phyloP scores from a whole-genome alignment of 2,797 vertebrate species.

The Rhinichthys osculus region DNA sequence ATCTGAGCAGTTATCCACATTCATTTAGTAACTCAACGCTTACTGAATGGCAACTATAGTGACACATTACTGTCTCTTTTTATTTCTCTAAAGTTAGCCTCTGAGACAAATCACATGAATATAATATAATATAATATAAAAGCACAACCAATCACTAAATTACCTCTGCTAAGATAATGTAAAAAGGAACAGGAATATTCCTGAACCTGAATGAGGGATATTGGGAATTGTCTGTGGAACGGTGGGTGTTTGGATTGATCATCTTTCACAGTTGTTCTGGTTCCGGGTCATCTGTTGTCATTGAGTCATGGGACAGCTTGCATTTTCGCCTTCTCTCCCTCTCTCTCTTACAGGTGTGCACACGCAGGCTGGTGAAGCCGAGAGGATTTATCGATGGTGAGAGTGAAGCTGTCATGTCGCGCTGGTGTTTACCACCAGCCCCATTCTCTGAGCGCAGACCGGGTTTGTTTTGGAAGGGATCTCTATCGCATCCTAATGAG shows the following conservation, averaged over 20 bases:
- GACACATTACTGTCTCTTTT: not conserved
- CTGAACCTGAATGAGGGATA: not conserved
- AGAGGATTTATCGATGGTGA: conserved; percentile 71
- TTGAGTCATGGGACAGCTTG: conserved; percentile 50
- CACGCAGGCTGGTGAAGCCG: conserved; percentile 59
- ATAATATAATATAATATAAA: not conserved
- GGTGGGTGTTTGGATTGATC: conserved; percentile 51
- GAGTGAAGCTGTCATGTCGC: conserved; percentile 80
- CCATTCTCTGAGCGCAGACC: conserved; percentile 74
- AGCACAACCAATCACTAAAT: not conserved
- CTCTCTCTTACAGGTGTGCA: conserved; percentile 37
- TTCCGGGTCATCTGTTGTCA: conserved; percentile 27
- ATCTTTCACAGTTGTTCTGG: conserved; percentile 10
- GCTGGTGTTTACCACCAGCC: conserved; percentile 67
- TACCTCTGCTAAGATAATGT: not conserved
- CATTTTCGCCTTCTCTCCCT: conserved; percentile 54
- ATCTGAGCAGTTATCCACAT: not conserved
- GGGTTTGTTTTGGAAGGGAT: conserved; percentile 77
- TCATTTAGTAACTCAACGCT: not conserved
- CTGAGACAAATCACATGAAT: not conserved
- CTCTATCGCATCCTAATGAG: conserved; percentile 79
- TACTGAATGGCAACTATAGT: not conserved
- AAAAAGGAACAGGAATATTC: not conserved
- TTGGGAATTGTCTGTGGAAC: not conserved
- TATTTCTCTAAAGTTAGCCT: not conserved